Base-by-base conservation (phyloP, 2,797 vertebrate species). In the Pangasius mekongensis region DNA sequence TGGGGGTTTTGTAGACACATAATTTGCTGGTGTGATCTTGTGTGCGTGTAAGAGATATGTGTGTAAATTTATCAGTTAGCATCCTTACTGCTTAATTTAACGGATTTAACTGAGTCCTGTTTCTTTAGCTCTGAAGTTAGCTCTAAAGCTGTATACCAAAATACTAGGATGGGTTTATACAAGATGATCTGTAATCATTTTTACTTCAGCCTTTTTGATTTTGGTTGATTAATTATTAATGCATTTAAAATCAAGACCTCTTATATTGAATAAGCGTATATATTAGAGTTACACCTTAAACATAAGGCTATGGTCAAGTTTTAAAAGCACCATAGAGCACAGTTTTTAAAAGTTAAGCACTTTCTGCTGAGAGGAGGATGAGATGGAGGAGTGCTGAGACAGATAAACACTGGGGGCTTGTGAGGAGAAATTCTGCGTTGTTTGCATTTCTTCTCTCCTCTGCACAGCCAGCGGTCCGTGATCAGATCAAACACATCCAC, bases 331-430 rank as follows among this genome's bases (percentile, higher is more conserved):
- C 54, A 27, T 11, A 54, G 47, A 73, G 71, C 47, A n/a, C 2
- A 13, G 33, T 43, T 54, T 52, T 24, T 76, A 10, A 74, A 54
- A 76, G 30, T 64, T 54, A 52, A 78, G 60, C 49, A 80, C 20
- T 84, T 85, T 85, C 81, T 56, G 39, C 64, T 85, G 83, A 83
- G 36, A 64, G 14, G 80, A 4, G 58, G 73, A 69, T 67, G 49
- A 69, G 9, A 27, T 85, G 58, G 80, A 47, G 73, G 49, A 88
- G 83, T 85, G 87, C 87, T 85, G 56, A 76, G 62, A 71, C 83
- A 36, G 73, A 69, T 24, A 22, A 76, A 87, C 67, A 83, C 60
- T 11, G 87, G 56, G 22, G 60, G 76, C 87, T 80, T 69, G 27
- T 66, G 73, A 24, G 49, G 14, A 43, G 64, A 62, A 71, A 43